Evolutionary conservation across 2,888 invertebrate genomes (phyloP), one percentile per base, ranked within the genome.

Genomic region (Rhamphomyia laevipes): DNA sequence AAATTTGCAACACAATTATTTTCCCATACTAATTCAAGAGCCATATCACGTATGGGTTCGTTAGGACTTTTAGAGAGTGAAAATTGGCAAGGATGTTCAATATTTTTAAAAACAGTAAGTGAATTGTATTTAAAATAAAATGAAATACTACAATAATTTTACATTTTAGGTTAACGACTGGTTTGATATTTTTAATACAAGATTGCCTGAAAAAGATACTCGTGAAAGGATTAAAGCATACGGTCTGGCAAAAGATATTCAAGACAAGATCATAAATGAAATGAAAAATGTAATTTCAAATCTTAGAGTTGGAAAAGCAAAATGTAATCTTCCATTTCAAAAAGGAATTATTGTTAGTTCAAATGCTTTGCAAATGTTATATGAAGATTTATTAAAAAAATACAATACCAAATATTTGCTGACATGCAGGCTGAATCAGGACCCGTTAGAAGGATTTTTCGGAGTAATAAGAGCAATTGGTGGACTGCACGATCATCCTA

Each of bases 261-360:
- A 60, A 52, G 46, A 55, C 15, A 12, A 47, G n/a, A 56, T 58
- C 41, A 12, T 61, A 21, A 46, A 54, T 23, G 23, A 52, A 48
- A 57, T 59, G 55, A 48, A 42, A 16, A 30, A 54, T 17, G 44
- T 44, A 16, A 55, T 55, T 12, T 21, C 16, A 21, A 50, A 48
- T 50, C 43, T 58, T 38, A 50, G 56, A 48, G 49, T 53, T 9
- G 54, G 53, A 47, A 53, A 50, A 6, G 53, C 38, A 43, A 48
- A 46, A 40, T 43, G 21, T 38, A 43, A 58, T 16, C 45, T 58
- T n/a, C 59, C 59, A 18, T 60, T 60, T 49, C 58, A 60, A 50
- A 55, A n/a, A n/a, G n/a, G n/a, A n/a, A n/a, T n/a, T n/a, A n/a
- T n/a, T n/a, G n/a, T n/a, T n/a, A n/a, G n/a, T n/a, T n/a, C n/a